These are phyloP conservation scores for Dryobota labecula DNA, from an alignment of 2,888 invertebrate genomes.

Conservation along the genomic window DNA sequence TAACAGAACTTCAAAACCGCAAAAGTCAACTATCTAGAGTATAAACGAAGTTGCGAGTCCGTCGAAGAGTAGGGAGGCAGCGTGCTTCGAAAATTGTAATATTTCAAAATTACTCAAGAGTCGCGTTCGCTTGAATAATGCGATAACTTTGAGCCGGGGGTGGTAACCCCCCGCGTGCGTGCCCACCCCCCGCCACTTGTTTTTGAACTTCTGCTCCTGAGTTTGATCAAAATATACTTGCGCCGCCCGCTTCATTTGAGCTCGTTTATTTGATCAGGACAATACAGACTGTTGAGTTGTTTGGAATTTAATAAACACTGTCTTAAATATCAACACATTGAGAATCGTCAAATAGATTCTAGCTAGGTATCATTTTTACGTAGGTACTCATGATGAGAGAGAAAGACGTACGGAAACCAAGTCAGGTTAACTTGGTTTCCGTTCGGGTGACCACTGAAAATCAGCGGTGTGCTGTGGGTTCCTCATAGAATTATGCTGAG, in stretches of 20 bases:
- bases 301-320: slow-evolving; percentile 34
- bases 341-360: background rate
- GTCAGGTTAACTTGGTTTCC: too few relatives aligned
- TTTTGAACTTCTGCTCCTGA: slow-evolving; percentile 88
- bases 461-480: too few relatives aligned
- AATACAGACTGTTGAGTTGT: slow-evolving; percentile 55
- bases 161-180: slow-evolving; percentile 80
- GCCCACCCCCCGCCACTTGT: slow-evolving; percentile 84
- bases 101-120: slow-evolving; percentile 91
- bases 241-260: slow-evolving; percentile 78
- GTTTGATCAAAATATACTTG: slow-evolving; percentile 88
- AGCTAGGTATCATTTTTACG: background rate
- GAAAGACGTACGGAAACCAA: too few relatives aligned
- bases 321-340: background rate
- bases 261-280: slow-evolving; percentile 69
- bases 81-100: slow-evolving; percentile 89
- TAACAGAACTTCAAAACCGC: slow-evolving; percentile 47
- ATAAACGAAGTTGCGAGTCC: slow-evolving; percentile 76
- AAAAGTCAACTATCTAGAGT: slow-evolving; percentile 65
- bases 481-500: too few relatives aligned
- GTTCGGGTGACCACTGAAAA: too few relatives aligned
- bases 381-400: too few relatives aligned
- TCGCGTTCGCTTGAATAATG: slow-evolving; percentile 90
- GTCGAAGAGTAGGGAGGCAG: slow-evolving; percentile 78
- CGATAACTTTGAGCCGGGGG: slow-evolving; percentile 86